These are phyloP conservation scores for Pandemis corylana DNA, from an alignment of 2,888 invertebrate species.

Conservation along the genomic window DNA sequence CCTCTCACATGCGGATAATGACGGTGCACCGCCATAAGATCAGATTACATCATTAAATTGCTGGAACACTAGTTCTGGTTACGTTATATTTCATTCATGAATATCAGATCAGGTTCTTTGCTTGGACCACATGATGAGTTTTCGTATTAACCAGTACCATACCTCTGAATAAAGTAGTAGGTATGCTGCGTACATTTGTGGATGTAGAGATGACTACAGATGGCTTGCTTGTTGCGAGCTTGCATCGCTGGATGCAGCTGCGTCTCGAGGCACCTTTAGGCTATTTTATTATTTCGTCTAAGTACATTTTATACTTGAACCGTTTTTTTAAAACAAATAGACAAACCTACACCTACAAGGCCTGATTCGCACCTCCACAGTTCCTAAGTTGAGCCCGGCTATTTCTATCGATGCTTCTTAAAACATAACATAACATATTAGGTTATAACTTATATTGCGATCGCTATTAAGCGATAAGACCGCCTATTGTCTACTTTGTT, in stretches of 20 bases:
- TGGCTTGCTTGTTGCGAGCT: neutral
- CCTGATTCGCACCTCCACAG: too few relatives aligned
- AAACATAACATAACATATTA: too few relatives aligned
- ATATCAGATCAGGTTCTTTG: neutral
- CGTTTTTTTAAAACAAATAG: too few relatives aligned
- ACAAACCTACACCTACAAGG: too few relatives aligned
- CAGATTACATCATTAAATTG: slow-evolving; percentile 22
- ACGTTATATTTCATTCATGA: neutral
- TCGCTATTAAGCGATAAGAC: too few relatives aligned
- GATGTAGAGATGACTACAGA: neutral
- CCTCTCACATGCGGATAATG: neutral
- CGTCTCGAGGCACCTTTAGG: neutral
- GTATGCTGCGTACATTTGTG: neutral
- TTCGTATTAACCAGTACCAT: neutral
- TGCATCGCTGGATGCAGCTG: neutral
- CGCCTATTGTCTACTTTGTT: too few relatives aligned
- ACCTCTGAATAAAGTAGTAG: neutral
- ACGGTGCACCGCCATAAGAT: slow-evolving; percentile 6
- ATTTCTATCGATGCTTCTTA: too few relatives aligned
- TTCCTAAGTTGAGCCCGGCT: too few relatives aligned
- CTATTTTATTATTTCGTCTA: too few relatives aligned
- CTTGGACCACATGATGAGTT: neutral
- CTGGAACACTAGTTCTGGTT: neutral
- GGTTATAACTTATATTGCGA: too few relatives aligned
- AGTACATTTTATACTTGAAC: too few relatives aligned